phyloP scores from a whole-genome alignment of 2,113 vertebrate species.

The Amblyornis subalaris region DNA sequence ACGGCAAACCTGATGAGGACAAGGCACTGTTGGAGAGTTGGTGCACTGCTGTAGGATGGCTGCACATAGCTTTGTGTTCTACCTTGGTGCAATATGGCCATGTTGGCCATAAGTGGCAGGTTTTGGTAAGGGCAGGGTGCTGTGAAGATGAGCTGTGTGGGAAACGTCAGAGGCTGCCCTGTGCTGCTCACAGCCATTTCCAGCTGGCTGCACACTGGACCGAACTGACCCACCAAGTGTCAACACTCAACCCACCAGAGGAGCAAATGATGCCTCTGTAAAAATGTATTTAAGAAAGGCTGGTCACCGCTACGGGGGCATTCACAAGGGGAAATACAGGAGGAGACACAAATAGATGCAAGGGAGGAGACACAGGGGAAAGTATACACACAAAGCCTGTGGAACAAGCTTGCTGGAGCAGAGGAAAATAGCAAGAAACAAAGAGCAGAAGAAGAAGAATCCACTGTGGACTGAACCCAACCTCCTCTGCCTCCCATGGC shows the following conservation, averaged over 20 bases:
- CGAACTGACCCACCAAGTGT: fast-evolving
- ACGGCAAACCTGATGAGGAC: neutral
- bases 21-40: neutral
- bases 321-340: neutral
- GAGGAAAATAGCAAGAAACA: neutral
- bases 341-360: neutral
- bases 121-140: neutral
- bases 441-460: neutral
- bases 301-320: neutral
- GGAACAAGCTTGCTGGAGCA: neutral
- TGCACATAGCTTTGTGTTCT: neutral
- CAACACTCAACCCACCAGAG: neutral
- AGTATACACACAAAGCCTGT: neutral
- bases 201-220: neutral
- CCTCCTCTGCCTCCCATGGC: neutral
- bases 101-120: too few species aligned
- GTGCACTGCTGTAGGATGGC: neutral
- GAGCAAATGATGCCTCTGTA: neutral
- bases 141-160: neutral
- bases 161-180: neutral
- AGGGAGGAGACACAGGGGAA: neutral
- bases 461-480: neutral
- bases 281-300: neutral
- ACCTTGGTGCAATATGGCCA: fast-evolving
- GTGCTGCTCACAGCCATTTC: neutral